These are phyloP conservation scores for Ctena decussata DNA, from an alignment of 2,888 invertebrate genomes.

Conservation along the genomic window DNA sequence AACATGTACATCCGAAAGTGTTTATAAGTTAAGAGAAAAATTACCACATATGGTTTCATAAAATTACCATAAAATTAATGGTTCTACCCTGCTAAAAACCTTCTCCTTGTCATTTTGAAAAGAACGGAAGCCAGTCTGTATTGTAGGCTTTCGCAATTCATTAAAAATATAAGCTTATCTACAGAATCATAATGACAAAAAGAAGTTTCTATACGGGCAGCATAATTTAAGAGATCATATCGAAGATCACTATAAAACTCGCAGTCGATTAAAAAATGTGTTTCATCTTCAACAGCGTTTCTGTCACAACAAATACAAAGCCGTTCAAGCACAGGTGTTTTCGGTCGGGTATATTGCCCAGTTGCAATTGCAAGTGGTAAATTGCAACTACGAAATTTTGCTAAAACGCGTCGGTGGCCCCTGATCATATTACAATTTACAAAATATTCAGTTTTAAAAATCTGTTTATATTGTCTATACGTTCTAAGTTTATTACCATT, in stretches of 20 bases:
- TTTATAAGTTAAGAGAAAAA: no score
- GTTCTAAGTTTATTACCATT: conserved; percentile 6
- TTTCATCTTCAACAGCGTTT: not conserved
- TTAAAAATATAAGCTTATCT: not conserved
- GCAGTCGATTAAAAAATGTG: not conserved
- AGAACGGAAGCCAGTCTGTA: no score
- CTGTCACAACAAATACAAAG: not conserved
- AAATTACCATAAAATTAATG: no score
- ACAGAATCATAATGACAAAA: not conserved
- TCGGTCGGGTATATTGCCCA: not conserved
- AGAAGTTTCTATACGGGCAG: not conserved
- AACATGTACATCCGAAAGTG: no score
- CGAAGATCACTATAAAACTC: not conserved
- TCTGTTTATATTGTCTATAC: not conserved
- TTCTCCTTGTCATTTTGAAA: no score
- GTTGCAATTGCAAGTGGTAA: not conserved
- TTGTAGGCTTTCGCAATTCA: no score
- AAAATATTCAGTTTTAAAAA: conserved; percentile 4
- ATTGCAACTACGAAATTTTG: not conserved
- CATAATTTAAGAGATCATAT: not conserved
- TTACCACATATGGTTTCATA: no score
- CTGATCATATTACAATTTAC: not conserved
- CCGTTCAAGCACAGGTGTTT: not conserved
- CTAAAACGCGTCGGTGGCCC: not conserved
- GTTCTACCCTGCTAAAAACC: no score